Base-by-base conservation (phyloP, 2,888 invertebrate genomes). In the Parnassius mnemosyne region DNA sequence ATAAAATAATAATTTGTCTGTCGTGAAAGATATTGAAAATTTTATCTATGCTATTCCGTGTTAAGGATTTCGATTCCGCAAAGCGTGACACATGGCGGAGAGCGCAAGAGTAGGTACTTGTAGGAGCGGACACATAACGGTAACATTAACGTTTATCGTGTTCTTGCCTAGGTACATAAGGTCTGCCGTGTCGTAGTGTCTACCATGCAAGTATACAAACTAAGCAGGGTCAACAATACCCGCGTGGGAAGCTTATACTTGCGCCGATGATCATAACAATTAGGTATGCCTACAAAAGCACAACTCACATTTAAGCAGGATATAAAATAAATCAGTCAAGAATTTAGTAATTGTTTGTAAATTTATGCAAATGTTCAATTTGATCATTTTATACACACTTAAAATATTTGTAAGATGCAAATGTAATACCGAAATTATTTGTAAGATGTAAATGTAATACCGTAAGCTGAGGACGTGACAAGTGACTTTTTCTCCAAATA, bases 121-220 rank as follows among this genome's bases (percentile, higher is more conserved):
- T 65, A 57, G 70, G 69, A 71, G 72, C 68, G 68, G 51, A 67
- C 62, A 78, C 77, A 83, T 84, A 85, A 83, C 83, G 81, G 81
- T 75, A 79, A 83, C 79, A 81, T 84, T 78, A 79, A 76, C 77
- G 71, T 71, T 75, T 67, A 73, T 68, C 81, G 73, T 85, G 80
- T 83, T 75, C 75, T 66, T 66, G 69, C 71, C 66, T 68, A 69
- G 69, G 69, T 79, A 81, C 79, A 79, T 69, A 73, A 74, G 74
- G 74, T 69, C 73, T 69, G 72, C 67, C 75, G 65, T 80, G 82
- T 80, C 75, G 65, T 56, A 64, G 64, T 34, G 34, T 65, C 72
- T 75, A 73, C 73, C 66, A 71, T 66, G 72, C 72, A 63, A 73
- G 69, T 70, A 72, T 66, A 69, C 70, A 71, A 68, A 76, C 69